These are phyloP conservation scores for Whitmania pigra DNA, from an alignment of 1,140 invertebrate species.

Conservation along the genomic window DNA sequence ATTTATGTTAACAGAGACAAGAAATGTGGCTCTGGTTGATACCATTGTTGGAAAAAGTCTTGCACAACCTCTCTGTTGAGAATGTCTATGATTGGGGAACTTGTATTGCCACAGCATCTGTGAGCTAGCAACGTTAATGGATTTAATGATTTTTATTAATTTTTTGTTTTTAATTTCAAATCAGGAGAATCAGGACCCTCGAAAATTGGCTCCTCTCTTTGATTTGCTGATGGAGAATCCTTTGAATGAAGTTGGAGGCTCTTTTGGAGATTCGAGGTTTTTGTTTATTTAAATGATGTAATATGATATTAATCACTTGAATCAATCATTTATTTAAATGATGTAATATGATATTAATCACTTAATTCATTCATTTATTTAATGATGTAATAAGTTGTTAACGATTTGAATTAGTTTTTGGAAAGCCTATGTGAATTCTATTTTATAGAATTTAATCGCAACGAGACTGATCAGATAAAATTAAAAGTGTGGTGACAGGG, in stretches of 20 bases:
- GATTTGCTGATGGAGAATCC: slow-evolving; percentile 59
- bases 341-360: neutral
- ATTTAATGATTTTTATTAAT: neutral
- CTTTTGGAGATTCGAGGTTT: slow-evolving; percentile 55
- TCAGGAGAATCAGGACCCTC: slow-evolving; percentile 56
- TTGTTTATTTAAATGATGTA: slow-evolving; percentile 5
- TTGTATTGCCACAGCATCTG: slow-evolving; percentile 50
- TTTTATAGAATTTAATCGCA: too few relatives aligned
- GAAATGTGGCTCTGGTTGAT: slow-evolving; percentile 49
- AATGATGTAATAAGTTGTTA: neutral
- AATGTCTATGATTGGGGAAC: slow-evolving; percentile 62
- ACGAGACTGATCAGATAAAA: too few relatives aligned
- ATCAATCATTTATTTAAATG: neutral
- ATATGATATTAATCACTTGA: neutral
- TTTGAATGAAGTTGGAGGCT: slow-evolving; percentile 49
- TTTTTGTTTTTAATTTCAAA: neutral
- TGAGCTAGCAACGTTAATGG: slow-evolving; percentile 21
- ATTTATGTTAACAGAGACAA: slow-evolving; percentile 31
- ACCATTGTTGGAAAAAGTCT: slow-evolving; percentile 50
- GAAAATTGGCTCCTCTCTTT: slow-evolving; percentile 55
- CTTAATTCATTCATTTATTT: neutral
- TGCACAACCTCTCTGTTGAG: slow-evolving; percentile 54
- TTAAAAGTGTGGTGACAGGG: too few relatives aligned
- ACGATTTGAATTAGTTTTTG: too few relatives aligned
- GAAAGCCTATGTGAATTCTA: too few relatives aligned